phyloP scores from a whole-genome alignment of 2,888 invertebrate genomes.

The Teinopalpus imperialis region DNA sequence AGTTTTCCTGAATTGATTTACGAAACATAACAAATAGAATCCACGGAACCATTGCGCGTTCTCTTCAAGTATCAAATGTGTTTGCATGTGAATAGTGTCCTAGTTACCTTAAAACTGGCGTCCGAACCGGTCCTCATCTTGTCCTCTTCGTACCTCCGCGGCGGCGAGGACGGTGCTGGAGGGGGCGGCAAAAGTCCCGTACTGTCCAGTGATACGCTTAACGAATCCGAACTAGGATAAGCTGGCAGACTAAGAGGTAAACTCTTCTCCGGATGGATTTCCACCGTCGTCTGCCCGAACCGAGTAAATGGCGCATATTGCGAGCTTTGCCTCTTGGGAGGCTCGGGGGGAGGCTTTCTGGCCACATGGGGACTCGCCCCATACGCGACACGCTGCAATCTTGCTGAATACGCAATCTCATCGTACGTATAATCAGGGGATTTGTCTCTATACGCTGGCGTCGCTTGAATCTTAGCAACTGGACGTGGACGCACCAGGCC shows the following conservation, averaged over 20 bases:
- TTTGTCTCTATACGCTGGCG: constrained; percentile 74
- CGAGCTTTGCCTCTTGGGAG: constrained; percentile 87
- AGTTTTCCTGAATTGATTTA: too few species aligned
- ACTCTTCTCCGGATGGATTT: constrained; percentile 81
- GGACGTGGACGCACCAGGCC: constrained; percentile 91
- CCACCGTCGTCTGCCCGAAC: constrained; percentile 83
- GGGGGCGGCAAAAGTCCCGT: constrained; percentile 85
- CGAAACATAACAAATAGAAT: too few species aligned
- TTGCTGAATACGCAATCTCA: constrained; percentile 72
- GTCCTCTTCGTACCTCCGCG: constrained; percentile 69
- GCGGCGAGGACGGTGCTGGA: constrained; percentile 85
- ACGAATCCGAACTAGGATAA: constrained; percentile 84
- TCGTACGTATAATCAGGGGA: constrained; percentile 75
- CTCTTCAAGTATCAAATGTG: too few species aligned
- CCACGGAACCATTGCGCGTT: too few species aligned
- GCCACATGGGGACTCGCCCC: constrained; percentile 88
- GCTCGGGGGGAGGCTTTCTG: constrained; percentile 90
- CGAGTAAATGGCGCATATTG: constrained; percentile 75
- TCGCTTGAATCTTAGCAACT: constrained; percentile 88
- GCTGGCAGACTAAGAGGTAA: constrained; percentile 83
- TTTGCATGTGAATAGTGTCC: too few species aligned
- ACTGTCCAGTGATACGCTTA: constrained; percentile 84
- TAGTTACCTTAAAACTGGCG: constrained; percentile 90
- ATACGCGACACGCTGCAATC: constrained; percentile 78
- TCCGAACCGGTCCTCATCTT: constrained; percentile 87